Percentiles rank a stretch among this genome's conserved stretches.
These are phyloP conservation scores for Bradypus variegatus DNA, from an alignment of 2,797 vertebrate genomes.

Conservation along the genomic window DNA sequence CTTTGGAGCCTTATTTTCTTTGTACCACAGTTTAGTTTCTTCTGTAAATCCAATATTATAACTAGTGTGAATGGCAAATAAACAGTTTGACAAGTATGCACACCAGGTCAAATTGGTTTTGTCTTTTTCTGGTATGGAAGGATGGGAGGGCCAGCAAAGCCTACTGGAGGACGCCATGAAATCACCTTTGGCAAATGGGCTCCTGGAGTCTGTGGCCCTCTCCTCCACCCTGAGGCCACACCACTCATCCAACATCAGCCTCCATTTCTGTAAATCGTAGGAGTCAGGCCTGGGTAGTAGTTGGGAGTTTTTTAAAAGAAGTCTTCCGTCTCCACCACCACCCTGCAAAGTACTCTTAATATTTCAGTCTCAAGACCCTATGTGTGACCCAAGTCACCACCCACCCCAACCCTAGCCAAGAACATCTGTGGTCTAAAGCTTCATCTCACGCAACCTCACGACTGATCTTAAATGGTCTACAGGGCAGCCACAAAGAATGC, in stretches of 20 bases:
- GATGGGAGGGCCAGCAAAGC: neutral
- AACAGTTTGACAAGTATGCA: slow-evolving; percentile 69
- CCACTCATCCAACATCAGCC: too few species aligned
- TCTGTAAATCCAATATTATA: slow-evolving; percentile 73
- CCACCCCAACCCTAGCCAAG: neutral
- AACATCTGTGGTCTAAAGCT: neutral
- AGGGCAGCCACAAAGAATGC: neutral
- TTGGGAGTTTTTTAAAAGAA: neutral
- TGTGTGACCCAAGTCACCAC: neutral
- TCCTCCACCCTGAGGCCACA: neutral
- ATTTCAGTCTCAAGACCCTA: neutral
- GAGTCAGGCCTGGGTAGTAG: neutral
- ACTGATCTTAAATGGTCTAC: neutral
- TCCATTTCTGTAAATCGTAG: neutral
- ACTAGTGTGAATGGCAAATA: slow-evolving; percentile 74
- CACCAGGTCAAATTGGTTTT: neutral
- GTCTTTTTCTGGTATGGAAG: slow-evolving; percentile 47
- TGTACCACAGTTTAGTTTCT: slow-evolving; percentile 69
- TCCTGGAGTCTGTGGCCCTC: accelerated
- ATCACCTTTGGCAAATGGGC: neutral
- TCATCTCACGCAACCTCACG: neutral
- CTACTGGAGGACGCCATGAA: neutral
- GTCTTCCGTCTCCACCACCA: neutral
- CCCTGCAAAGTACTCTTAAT: neutral
- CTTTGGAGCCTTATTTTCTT: slow-evolving; percentile 63